Evolutionary conservation across 2,113 vertebrate genomes (phyloP).

Genomic region (Morone chrysops): DNA sequence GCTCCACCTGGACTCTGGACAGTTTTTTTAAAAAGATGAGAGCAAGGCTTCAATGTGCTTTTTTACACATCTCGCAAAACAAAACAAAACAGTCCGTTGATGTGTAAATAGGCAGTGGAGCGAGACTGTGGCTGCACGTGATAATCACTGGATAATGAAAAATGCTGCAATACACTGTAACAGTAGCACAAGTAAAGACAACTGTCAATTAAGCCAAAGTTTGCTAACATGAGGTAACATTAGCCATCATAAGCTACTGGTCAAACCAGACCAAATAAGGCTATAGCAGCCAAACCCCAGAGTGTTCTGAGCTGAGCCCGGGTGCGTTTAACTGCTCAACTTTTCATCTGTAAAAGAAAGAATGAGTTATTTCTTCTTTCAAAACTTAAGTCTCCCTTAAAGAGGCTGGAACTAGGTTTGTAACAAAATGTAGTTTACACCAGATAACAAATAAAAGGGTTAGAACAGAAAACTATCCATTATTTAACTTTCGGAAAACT

Average conservation of each 20-base stretch:
- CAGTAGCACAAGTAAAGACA: not conserved
- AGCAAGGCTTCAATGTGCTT: not conserved
- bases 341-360: not conserved
- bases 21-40: not conserved
- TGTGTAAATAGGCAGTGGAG: not conserved
- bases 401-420: not conserved
- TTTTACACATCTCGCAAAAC: not conserved
- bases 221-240: not conserved
- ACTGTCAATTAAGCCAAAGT: not conserved
- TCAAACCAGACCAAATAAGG: not conserved
- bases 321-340: not conserved
- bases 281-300: not conserved
- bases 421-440: not conserved
- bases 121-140: not conserved
- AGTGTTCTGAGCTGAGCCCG: not conserved
- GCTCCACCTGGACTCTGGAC: not conserved
- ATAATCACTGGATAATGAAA: not conserved
- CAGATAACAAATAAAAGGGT: too few species aligned
- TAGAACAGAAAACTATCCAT: not conserved
- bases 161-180: not conserved
- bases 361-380: not conserved
- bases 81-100: not conserved
- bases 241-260: not conserved
- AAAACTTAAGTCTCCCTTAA: not conserved
- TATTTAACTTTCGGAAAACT: not conserved